phyloP scores from a whole-genome alignment of 1,140 invertebrate genomes.

The Pseudomyrmex dendroicus region DNA sequence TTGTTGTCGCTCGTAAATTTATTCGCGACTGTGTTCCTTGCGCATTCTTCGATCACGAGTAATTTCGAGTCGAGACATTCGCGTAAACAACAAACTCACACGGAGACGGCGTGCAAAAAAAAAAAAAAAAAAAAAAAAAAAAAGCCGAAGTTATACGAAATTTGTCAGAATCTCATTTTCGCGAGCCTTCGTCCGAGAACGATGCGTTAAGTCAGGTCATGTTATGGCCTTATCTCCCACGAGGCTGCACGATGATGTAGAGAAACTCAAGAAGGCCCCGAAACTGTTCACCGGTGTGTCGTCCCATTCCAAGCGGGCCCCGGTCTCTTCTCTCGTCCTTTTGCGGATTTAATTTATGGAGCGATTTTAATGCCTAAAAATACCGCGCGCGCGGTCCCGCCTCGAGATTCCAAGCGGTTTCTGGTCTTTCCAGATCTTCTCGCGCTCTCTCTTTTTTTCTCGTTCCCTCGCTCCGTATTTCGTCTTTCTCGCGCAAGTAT shows the following conservation, averaged over 20 bases:
- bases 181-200: conserved; percentile 55
- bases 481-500: neutral
- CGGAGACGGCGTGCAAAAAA: neutral
- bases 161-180: conserved; percentile 39
- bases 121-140: neutral
- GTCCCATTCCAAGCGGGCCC: conserved; percentile 71
- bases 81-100: conserved; percentile 35
- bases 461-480: neutral
- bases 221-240: conserved; percentile 80
- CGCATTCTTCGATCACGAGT: neutral
- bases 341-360: conserved; percentile 82
- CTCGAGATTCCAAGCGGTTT: conserved; percentile 77
- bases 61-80: conserved; percentile 16
- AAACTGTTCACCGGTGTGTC: conserved; percentile 73
- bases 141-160: too few species aligned
- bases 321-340: conserved; percentile 74
- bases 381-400: conserved; percentile 75
- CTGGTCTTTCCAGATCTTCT: conserved; percentile 58
- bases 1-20: conserved; percentile 6
- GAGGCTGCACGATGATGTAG: conserved; percentile 67
- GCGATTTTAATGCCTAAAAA: conserved; percentile 83
- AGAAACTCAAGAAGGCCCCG: conserved; percentile 75
- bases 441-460: neutral
- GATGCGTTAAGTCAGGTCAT: conserved; percentile 82
- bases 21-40: neutral